Evolutionary conservation across 2,797 vertebrate genomes (phyloP), one percentile per base, ranked within the genome.

Genomic region (Lithobates sylvaticus): DNA sequence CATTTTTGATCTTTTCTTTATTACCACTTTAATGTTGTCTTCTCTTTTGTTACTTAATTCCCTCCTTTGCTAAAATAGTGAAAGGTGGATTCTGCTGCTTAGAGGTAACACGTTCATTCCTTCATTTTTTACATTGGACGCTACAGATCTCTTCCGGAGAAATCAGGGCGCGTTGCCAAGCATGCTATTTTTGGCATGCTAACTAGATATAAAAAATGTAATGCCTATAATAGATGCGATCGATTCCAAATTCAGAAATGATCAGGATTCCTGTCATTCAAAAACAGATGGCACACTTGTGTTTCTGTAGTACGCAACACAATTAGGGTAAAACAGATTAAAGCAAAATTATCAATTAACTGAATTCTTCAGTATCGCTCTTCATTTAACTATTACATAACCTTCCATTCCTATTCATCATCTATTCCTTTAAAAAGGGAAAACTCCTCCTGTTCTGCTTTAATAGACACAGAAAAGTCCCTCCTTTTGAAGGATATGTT

Each of bases 401-500:
- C 44, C 69, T n/a, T 18, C 68, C 47, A 18, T 64, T 58, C 42
- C 29, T 27, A 29, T 61, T 9, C n/a, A 68, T 26, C 61, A 12
- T 82, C 23, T 83, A 32, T 74, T 58, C 50, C 85, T 83, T 78
- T 83, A 74, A 32, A 74, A 32, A 83, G 36, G 39, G 73, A 29
- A 54, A 78, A 83, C 74, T 74, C 80, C 85, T 64, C 75, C 74
- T 39, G 29, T 78, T 83, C 58, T 78, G 61, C 70, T 83, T 29
- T 73, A 32, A 27, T 39, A 79, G 61, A 79, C 61, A 58, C 54
- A 42, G 70, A 70, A 75, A 79, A 58, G 70, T 68, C 86, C 81
- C 82, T 84, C 86, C 81, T 87, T 75, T 87, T 74, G 86, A 79
- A 73, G 76, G 81, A 75, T 87, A 26, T 70, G 64, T 79, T 70